These are phyloP conservation scores for Neoscelio sp. DNA, from an alignment of 2,888 invertebrate genomes.

Conservation along the genomic window DNA sequence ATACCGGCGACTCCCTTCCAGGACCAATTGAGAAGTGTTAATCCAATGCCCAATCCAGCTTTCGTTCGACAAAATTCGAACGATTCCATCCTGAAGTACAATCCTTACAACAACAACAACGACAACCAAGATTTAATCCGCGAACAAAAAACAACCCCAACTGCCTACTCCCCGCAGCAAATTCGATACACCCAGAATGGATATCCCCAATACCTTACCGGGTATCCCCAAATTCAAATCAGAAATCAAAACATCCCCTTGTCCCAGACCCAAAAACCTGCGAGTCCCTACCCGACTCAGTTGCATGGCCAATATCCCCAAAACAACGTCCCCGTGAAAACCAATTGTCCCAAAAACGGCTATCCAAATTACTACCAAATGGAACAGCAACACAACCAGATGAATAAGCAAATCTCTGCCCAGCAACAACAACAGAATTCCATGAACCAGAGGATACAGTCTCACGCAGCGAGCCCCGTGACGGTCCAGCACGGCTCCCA, in stretches of 20 bases:
- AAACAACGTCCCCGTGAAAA: conserved; percentile 76
- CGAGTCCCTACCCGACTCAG: conserved; percentile 79
- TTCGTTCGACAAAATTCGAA: conserved; percentile 74
- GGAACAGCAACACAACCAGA: conserved; percentile 81
- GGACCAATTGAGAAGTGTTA: conserved; percentile 80
- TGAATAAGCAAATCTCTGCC: conserved; percentile 79
- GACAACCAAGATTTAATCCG: conserved; percentile 75
- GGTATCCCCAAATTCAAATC: conserved; percentile 77
- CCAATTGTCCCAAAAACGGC: conserved; percentile 74
- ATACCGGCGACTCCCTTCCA: conserved; percentile 80
- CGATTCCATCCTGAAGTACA: conserved; percentile 72
- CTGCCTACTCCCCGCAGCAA: conserved; percentile 76
- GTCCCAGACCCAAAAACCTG: conserved; percentile 78
- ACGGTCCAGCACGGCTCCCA: conserved; percentile 81
- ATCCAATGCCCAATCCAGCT: conserved; percentile 72
- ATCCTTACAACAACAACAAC: conserved; percentile 70
- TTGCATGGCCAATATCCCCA: conserved; percentile 77
- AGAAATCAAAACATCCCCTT: conserved; percentile 77
- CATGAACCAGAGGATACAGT: conserved; percentile 76
- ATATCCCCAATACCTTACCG: conserved; percentile 68
- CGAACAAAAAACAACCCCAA: conserved; percentile 73
- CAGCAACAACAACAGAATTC: conserved; percentile 78
- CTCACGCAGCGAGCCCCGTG: conserved; percentile 79
- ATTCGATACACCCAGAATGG: conserved; percentile 79
- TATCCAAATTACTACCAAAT: conserved; percentile 79